Base-by-base conservation (phyloP, 2,888 invertebrate genomes). In the Rhagonycha fulva region DNA sequence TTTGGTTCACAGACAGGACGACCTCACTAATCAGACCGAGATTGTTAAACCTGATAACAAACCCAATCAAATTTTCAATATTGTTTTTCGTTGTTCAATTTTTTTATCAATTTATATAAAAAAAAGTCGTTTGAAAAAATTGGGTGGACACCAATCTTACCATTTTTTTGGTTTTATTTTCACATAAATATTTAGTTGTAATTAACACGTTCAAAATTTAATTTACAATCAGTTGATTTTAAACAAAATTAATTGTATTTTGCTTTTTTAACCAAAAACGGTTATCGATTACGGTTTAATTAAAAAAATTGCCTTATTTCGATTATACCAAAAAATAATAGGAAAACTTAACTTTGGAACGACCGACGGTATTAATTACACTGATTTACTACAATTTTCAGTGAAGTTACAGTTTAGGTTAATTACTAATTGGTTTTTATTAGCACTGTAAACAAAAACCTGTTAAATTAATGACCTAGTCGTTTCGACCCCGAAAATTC, bases 1-100 rank as follows among this genome's bases (percentile, higher is more conserved):
- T 67, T 72, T 60, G 72, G 71, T 67, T 47, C 24, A 66, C 26
- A 63, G 62, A 71, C 32, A 47, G 32, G 63, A 32, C 63, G 32
- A 67, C 63, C 72, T 66, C 66, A 19, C 72, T 72, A 72, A 72
- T 72, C 72, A 72, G 66, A 67, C 47, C 30, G 60, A 47, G 72
- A 72, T 72, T 72, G 63, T 24, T 67, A 32, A 47, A 72, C 9
- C 61, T 60, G 72, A 72, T 72, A 66, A 72, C 67, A 63, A 32
- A 72, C 63, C 72, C 72, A 72, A 71, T 71, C 62, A 47, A 14
- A 63, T 63, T 63, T 47, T 71, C 63, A 66, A 72, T 47, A 72
- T 67, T 72, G 63, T 63, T 47, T 66, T 66, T 24, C n/a, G n/a
- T 9, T n/a, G 47, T 47, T n/a, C 47, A 47, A 47, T 47, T 47